These are phyloP conservation scores for Leucozona laternaria DNA, from an alignment of 2,888 invertebrate species.

Conservation along the genomic window DNA sequence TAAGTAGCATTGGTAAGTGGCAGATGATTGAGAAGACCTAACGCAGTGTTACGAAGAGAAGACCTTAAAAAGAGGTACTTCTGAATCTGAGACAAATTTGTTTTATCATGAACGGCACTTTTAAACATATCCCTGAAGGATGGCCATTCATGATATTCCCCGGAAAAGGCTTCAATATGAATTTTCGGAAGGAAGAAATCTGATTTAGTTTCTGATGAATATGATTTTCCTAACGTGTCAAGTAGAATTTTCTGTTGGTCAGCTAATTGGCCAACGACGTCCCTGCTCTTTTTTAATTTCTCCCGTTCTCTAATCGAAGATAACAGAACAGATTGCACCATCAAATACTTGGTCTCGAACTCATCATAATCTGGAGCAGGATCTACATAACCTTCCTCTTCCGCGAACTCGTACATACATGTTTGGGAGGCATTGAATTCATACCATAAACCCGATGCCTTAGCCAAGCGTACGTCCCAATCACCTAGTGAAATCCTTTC, in stretches of 20 bases:
- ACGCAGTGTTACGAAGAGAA: not conserved
- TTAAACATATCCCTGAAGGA: no score
- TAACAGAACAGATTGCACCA: not conserved
- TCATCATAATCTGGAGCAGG: not conserved
- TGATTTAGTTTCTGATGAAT: no score
- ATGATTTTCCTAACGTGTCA: not conserved
- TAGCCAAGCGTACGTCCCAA: not conserved
- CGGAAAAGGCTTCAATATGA: no score
- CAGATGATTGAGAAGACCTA: slow-evolving; percentile 24
- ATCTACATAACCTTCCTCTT: not conserved
- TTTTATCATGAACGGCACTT: no score
- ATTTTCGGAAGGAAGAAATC: no score
- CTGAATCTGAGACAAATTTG: not conserved
- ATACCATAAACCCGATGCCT: not conserved
- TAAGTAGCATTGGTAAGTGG: not conserved
- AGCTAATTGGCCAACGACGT: no score
- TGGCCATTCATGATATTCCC: no score
- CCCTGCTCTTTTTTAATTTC: no score
- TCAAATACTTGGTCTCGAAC: not conserved
- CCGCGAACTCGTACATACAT: not conserved
- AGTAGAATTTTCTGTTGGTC: no score
- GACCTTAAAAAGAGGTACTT: not conserved
- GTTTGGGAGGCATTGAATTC: not conserved
- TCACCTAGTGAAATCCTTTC: not conserved
- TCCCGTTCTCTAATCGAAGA: not conserved